phyloP scores from a whole-genome alignment of 2,888 invertebrate species.

The Dyspetes luteomarginatus region DNA sequence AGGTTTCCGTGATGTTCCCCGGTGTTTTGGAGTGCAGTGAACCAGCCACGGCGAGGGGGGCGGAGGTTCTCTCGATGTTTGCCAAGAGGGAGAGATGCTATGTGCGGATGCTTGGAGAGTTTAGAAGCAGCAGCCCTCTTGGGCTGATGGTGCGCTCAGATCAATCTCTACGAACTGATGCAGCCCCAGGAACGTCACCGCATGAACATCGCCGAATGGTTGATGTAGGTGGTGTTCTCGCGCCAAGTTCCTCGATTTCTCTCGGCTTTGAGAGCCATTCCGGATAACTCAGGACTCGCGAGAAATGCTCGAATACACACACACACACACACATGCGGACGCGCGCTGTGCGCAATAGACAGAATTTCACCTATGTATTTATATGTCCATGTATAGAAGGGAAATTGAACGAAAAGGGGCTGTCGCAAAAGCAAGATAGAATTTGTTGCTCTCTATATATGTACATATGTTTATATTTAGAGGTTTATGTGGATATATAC shows the following conservation, averaged over 20 bases:
- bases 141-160: slow-evolving; percentile 41
- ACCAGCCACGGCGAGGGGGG: slow-evolving; percentile 50
- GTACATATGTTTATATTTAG: slow-evolving; percentile 8
- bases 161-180: slow-evolving; percentile 15
- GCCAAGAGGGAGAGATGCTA: slow-evolving; percentile 78
- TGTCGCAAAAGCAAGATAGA: slow-evolving; percentile 43
- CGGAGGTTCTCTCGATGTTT: slow-evolving; percentile 74
- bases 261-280: slow-evolving; percentile 72
- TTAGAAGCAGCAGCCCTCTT: slow-evolving; percentile 71
- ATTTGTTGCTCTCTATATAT: slow-evolving; percentile 17
- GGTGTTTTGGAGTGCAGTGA: slow-evolving; percentile 51
- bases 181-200: slow-evolving; percentile 38
- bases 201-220: slow-evolving; percentile 48
- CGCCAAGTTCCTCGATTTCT: slow-evolving; percentile 59
- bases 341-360: no score
- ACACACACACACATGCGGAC: no score
- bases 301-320: slow-evolving; percentile 42
- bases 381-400: slow-evolving; percentile 1
- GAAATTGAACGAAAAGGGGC: slow-evolving; percentile 26
- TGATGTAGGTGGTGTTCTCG: slow-evolving; percentile 59
- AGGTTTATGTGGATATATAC: neutral
- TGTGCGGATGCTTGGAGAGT: slow-evolving; percentile 74
- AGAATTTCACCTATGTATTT: neutral
- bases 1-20: slow-evolving; percentile 71
- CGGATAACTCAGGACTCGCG: slow-evolving; percentile 64